phyloP scores from a whole-genome alignment of 2,888 invertebrate species.

The Drosophila koepferae region DNA sequence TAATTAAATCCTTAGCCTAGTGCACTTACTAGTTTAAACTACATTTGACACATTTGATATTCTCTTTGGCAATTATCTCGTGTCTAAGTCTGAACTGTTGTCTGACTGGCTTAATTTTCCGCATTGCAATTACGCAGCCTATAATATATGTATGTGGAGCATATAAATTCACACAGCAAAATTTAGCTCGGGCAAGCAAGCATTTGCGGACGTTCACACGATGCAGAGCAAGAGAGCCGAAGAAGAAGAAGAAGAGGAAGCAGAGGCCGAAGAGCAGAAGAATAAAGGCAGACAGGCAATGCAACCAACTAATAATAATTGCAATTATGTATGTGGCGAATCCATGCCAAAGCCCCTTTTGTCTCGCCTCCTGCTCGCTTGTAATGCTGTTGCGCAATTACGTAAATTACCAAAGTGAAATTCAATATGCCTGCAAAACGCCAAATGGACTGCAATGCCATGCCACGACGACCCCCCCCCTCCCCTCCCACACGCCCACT shows the following conservation, averaged over 20 bases:
- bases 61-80: not conserved
- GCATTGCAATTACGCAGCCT: conserved; percentile 44
- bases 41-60: conserved; percentile 13
- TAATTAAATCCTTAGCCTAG: not conserved
- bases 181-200: conserved; percentile 23
- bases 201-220: too few species aligned
- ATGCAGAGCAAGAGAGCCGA: not conserved
- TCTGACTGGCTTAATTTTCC: conserved; percentile 32
- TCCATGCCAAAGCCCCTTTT: not conserved
- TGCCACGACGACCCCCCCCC: not conserved
- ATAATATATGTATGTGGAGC: conserved; percentile 4
- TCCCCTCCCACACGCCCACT: not conserved
- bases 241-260: not conserved
- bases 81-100: not conserved
- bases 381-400: conserved; percentile 66
- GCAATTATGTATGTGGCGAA: conserved; percentile 56
- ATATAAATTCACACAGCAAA: conserved; percentile 12
- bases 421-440: conserved; percentile 64
- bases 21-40: not conserved
- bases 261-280: conserved; percentile 5
- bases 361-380: not conserved
- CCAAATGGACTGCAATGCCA: conserved; percentile 47
- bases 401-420: conserved; percentile 74
- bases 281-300: conserved; percentile 5
- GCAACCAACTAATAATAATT: conserved; percentile 55